Evolutionary conservation across 2,888 invertebrate species (phyloP), one percentile per base, ranked within the genome.

Genomic region (Isoperla grammatica): DNA sequence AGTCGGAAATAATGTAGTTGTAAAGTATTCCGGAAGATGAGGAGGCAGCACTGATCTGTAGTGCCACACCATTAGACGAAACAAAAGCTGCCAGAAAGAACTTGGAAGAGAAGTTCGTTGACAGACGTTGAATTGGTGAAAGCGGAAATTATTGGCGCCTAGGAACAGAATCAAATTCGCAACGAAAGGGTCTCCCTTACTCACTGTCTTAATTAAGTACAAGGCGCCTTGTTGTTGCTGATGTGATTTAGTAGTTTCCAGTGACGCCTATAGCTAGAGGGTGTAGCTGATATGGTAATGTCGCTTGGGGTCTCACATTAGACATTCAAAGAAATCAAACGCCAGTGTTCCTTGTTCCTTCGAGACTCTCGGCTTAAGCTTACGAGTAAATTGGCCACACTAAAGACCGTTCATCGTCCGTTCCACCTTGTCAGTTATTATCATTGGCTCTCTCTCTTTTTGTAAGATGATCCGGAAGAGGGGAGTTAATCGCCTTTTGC

Each of bases 81-180:
- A 57, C 57, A 57, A 57, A 49, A 40, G 57, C 29, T n/a, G 9
- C 19, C 19, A 15, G 49, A 49, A 49, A 23, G 49, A 49, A 49
- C 23, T 49, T 46, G 19, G 15, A 43, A 20, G 20, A 48, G 20
- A 20, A 48, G 8, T 2, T 6, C 15, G 49, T 22, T 49, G 49
- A 49, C n/a, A 15, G 15, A 40, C 40, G 40, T 13, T 40, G 40
- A 40, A 49, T 49, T 29, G 49, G 23, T 49, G 22, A 40, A 49
- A 49, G 49, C 15, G 49, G 49, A 13, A 49, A 13, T 23, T 13
- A 29, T 29, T 35, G 23, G 35, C 4, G 15, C 2, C 22, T 49
- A 49, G 29, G 49, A 49, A 49, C 15, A 29, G 49, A 49, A 49
- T 49, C 49, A 29, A 49, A 49, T 29, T 29, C 49, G 2, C 15